These are phyloP conservation scores for Ophonus ardosiacus DNA, from an alignment of 2,888 invertebrate genomes.

Conservation along the genomic window DNA sequence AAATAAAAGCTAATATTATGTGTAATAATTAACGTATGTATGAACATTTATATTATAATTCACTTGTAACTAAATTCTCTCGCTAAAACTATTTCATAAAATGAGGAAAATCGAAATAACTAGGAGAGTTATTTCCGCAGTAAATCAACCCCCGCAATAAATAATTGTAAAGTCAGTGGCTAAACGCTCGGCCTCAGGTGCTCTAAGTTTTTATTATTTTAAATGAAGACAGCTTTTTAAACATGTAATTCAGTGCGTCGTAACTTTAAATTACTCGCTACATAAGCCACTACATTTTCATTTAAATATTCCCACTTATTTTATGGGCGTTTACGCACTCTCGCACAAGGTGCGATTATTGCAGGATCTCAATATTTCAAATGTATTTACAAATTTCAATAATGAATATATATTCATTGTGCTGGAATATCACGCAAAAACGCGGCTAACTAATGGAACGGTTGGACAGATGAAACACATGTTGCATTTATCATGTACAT, in stretches of 20 bases:
- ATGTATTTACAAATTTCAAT: slow-evolving; percentile 8
- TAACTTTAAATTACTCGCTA: slow-evolving; percentile 18
- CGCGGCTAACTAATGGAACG: slow-evolving; percentile 15
- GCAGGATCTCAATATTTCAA: slow-evolving; percentile 8
- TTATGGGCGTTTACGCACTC: neutral
- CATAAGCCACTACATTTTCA: slow-evolving; percentile 15
- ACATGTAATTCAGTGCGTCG: slow-evolving; percentile 36
- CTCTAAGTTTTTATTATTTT: slow-evolving; percentile 44
- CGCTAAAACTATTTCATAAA: neutral
- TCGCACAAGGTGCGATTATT: neutral
- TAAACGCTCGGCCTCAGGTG: slow-evolving; percentile 18
- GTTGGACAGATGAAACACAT: neutral
- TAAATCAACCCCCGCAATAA: neutral
- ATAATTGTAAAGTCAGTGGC: slow-evolving; percentile 26
- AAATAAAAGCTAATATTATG: slow-evolving; percentile 3
- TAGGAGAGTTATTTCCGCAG: slow-evolving; percentile 2
- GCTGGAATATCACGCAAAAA: neutral
- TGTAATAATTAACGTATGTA: slow-evolving; percentile 2
- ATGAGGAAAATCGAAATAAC: slow-evolving; percentile 2
- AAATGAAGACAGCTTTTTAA: slow-evolving; percentile 41
- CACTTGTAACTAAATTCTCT: slow-evolving; percentile 7
- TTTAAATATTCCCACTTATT: neutral
- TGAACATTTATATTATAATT: neutral
- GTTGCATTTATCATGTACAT: slow-evolving; percentile 24
- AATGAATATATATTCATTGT: slow-evolving; percentile 33